phyloP scores from a whole-genome alignment of 2,797 vertebrate genomes.

The Pseudochaenichthys georgianus region DNA sequence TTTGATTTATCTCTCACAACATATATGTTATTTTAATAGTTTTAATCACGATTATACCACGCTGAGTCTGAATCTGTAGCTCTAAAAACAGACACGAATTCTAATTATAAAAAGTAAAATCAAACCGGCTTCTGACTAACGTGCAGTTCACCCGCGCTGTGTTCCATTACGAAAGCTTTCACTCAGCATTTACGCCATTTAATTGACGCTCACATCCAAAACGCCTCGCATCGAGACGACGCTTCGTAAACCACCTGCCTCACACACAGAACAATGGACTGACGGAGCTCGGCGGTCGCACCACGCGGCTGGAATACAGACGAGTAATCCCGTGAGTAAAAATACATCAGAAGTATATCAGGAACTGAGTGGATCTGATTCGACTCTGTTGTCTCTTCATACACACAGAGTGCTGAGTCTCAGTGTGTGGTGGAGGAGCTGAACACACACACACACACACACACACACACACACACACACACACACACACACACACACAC shows the following conservation, averaged over 20 bases:
- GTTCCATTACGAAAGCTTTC: constrained; percentile 14
- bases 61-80: no score
- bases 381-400: constrained; percentile 15
- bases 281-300: background rate
- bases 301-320: background rate
- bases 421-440: constrained; percentile 3
- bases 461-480: background rate
- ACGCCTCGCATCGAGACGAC: accelerated
- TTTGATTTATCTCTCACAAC: no score
- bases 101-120: no score
- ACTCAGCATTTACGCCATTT: constrained; percentile 9
- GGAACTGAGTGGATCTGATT: background rate
- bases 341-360: background rate
- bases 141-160: background rate
- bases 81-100: no score
- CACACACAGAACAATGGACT: no score
- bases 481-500: no score
- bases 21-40: no score
- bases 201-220: background rate
- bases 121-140: no score
- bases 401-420: no score
- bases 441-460: constrained; percentile 9
- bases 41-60: no score
- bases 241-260: no score
- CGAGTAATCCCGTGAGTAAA: background rate